A percentile compares a stretch with the other conserved stretches of the same genome.
Conservation (phyloP, 2,797 vertebrate genomes). For the Pseudopleuronectes americanus region DNA sequence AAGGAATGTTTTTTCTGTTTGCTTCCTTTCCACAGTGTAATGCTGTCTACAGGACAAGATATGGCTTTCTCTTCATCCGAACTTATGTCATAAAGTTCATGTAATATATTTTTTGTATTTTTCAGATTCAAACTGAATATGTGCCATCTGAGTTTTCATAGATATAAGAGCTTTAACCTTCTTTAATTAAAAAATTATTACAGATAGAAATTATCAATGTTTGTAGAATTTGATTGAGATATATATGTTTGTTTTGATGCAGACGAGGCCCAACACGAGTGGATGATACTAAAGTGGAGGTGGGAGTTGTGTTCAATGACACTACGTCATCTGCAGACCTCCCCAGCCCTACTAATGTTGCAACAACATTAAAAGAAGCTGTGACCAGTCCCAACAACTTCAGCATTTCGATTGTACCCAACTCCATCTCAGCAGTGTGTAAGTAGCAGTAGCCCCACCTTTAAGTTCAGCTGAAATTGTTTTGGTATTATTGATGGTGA, state of each 20-base stretch:
- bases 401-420: too few species aligned
- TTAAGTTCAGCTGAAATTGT: too few species aligned
- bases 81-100: not conserved
- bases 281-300: constrained; percentile 2
- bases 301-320: constrained; percentile 28
- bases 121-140: too few species aligned
- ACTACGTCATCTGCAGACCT: not conserved
- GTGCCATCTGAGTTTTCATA: too few species aligned
- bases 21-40: constrained; percentile 19
- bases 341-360: not conserved
- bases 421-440: too few species aligned
- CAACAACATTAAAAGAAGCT: not conserved
- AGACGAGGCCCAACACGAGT: accelerated
- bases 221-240: not conserved
- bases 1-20: not conserved
- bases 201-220: not conserved
- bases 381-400: constrained; percentile 6
- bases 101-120: constrained; percentile 15
- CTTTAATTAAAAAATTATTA: too few species aligned
- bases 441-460: too few species aligned
- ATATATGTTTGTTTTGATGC: not conserved
- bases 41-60: accelerated
- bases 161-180: too few species aligned
- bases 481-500: too few species aligned
- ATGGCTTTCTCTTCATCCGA: not conserved